Conservation (phyloP, 2,888 invertebrate species). For the Diadegma fenestrale region DNA sequence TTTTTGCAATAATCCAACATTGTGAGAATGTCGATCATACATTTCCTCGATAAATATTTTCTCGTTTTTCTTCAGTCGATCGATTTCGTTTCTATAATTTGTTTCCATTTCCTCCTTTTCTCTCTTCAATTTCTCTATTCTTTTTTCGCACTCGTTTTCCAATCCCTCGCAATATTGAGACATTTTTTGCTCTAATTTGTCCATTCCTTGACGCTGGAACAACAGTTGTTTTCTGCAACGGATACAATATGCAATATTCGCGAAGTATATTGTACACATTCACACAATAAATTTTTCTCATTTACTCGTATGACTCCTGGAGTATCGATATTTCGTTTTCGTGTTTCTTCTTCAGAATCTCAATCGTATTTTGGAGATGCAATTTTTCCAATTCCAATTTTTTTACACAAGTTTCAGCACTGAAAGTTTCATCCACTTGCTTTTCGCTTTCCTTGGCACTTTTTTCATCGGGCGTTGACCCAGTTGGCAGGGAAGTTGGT, state of each 20-base stretch:
- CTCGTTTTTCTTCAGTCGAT: slow-evolving; percentile 73
- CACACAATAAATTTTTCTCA: not conserved
- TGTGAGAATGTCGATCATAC: slow-evolving; percentile 75
- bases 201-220: slow-evolving; percentile 76
- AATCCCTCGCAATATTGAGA: slow-evolving; percentile 76
- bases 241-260: not conserved
- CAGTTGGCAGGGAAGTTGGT: slow-evolving; percentile 72
- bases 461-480: slow-evolving; percentile 48
- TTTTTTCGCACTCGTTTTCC: slow-evolving; percentile 77
- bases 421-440: slow-evolving; percentile 19
- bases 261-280: not conserved
- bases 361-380: slow-evolving; percentile 77
- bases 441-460: slow-evolving; percentile 47
- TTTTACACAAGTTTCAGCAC: slow-evolving; percentile 73
- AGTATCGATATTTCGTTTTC: slow-evolving; percentile 79
- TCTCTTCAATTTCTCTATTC: slow-evolving; percentile 77
- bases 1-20: slow-evolving; percentile 77
- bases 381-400: slow-evolving; percentile 79
- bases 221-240: slow-evolving; percentile 77
- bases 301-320: slow-evolving; percentile 81
- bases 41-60: slow-evolving; percentile 74
- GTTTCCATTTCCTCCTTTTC: slow-evolving; percentile 76
- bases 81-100: slow-evolving; percentile 76
- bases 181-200: slow-evolving; percentile 77
- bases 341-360: slow-evolving; percentile 78